phyloP scores from a whole-genome alignment of 2,113 vertebrate genomes.

The Panthera uncia region DNA sequence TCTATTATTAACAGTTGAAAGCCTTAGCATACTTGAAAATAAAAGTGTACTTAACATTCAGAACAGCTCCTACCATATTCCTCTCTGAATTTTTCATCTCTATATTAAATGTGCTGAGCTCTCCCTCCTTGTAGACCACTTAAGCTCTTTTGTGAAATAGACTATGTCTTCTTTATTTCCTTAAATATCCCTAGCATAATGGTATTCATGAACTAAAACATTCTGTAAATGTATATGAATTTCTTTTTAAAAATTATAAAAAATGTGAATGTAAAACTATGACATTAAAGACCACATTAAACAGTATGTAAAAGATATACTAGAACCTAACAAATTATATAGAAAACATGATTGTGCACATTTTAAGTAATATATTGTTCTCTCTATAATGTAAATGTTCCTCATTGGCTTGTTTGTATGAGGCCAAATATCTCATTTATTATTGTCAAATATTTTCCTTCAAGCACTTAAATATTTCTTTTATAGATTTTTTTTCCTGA shows the following conservation, averaged over 20 bases:
- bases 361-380: neutral
- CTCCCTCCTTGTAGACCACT: neutral
- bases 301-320: neutral
- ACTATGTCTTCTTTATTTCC: neutral
- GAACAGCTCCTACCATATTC: neutral
- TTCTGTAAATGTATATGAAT: neutral
- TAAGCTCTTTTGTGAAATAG: neutral
- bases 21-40: slow-evolving; percentile 31
- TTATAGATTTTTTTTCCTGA: neutral
- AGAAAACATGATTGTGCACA: neutral
- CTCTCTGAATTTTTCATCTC: neutral
- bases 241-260: neutral
- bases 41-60: slow-evolving; percentile 29
- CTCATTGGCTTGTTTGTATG: neutral
- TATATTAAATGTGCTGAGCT: neutral
- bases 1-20: slow-evolving; percentile 40
- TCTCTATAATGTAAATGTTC: neutral
- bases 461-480: neutral
- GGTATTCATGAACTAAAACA: neutral
- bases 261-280: neutral
- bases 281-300: neutral
- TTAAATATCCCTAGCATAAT: neutral
- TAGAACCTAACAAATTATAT: neutral
- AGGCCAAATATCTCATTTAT: neutral
- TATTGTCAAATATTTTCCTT: neutral